Evolutionary conservation across 2,888 invertebrate species (phyloP), one percentile per base, ranked within the genome.

Genomic region (Oxytorus armatus): DNA sequence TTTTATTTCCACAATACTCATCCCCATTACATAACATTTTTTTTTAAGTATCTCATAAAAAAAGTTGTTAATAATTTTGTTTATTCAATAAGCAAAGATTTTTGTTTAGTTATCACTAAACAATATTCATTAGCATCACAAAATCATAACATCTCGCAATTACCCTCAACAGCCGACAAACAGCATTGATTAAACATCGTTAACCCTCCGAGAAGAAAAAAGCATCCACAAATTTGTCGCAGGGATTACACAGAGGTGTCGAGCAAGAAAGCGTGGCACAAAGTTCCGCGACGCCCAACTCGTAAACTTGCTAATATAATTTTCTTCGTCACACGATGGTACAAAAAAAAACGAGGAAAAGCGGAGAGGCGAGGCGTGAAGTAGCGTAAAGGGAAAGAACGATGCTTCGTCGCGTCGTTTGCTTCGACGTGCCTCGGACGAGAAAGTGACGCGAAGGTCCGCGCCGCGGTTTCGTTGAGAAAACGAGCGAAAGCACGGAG

Each of bases 301-400:
- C 75, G 73, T 68, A 79, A 83, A 76, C 70, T 79, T 21, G 68
- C 74, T 81, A 82, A 82, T 81, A 82, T 77, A 83, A 84, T 82
- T 83, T 81, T 51, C 74, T 75, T 55, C 25, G 21, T 69, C 23
- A 23, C 44, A 23, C 44, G 23, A 11, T 36, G 69, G 51, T 14
- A 44, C 18, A 42, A 25, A 25, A 25, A n/a, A 5, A 5, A 23
- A 25, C 14, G 16, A 51, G 47, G 23, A 79, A 65, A 47, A 76
- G 77, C 47, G 76, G 76, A 29, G 21, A 57, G 73, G 78, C 51
- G 59, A 53, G 23, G 61, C 57, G 72, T 51, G 63, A 76, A 78
- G 82, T 76, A 0, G 39, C 16, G 57, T 47, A 74, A 36, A 65
- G 65, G 33, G 47, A 47, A 33, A 63, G 65, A 33, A 25, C 59